Evolutionary conservation across 2,797 vertebrate species (phyloP).

Genomic region (Poeciliopsis infans): DNA sequence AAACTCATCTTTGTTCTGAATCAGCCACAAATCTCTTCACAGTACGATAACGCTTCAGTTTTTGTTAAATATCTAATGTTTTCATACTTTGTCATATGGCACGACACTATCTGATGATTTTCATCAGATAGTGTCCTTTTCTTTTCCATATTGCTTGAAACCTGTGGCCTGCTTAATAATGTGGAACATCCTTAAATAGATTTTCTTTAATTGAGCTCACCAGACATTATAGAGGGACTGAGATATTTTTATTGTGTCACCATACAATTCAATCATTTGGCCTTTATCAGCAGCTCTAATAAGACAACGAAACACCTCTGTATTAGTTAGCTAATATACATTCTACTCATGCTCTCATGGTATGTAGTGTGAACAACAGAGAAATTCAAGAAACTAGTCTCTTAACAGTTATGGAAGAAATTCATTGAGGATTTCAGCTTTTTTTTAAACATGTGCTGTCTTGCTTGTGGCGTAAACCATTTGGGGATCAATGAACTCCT

Average conservation of each 20-base stretch:
- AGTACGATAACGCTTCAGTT: no score
- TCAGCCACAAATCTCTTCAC: no score
- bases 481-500: not conserved
- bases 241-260: conserved; percentile 4
- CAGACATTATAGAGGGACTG: conserved; percentile 15
- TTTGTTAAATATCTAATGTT: no score
- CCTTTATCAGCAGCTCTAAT: conserved; percentile 29
- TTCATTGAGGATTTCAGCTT: not conserved
- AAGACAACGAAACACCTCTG: conserved; percentile 27
- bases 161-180: no score
- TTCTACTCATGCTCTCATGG: conserved; percentile 24
- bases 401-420: conserved; percentile 15
- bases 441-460: not conserved
- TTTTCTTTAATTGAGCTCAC: no score
- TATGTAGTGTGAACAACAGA: conserved; percentile 30
- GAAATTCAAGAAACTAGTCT: conserved; percentile 28
- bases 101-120: no score
- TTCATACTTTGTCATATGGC: no score
- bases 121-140: no score
- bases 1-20: no score
- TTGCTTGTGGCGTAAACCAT: not conserved
- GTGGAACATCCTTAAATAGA: no score
- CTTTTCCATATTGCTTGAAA: no score
- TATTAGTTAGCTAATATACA: conserved; percentile 40
- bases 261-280: conserved; percentile 37